Conservation (phyloP, 2,797 vertebrate species). For the Sardinella longiceps region DNA sequence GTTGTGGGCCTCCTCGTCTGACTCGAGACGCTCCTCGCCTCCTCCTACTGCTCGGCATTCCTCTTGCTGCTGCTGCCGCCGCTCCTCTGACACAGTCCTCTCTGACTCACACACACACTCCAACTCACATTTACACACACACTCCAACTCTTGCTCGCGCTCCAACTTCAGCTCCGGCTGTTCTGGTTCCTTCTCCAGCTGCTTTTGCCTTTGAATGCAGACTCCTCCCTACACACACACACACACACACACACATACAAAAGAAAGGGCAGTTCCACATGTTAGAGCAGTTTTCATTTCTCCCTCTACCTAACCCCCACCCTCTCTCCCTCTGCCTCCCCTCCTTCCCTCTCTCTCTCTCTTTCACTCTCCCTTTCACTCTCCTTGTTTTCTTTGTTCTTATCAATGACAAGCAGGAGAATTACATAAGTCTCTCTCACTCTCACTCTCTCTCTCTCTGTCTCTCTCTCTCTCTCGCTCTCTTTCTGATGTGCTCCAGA, state of each 20-base stretch:
- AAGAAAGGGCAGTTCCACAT: neutral
- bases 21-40: slow-evolving; percentile 61
- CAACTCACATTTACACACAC: no score
- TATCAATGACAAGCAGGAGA: slow-evolving; percentile 24
- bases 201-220: slow-evolving; percentile 59
- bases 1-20: slow-evolving; percentile 51
- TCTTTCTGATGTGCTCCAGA: neutral
- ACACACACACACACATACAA: slow-evolving; percentile 24
- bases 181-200: neutral
- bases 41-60: slow-evolving; percentile 49
- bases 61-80: neutral
- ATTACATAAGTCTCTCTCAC: slow-evolving; percentile 32
- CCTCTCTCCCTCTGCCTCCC: neutral
- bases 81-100: no score
- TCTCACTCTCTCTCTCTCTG: neutral
- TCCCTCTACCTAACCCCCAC: neutral
- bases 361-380: neutral
- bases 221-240: slow-evolving; percentile 63
- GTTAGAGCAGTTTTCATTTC: neutral
- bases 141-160: slow-evolving; percentile 44
- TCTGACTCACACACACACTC: no score
- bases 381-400: slow-evolving; percentile 13
- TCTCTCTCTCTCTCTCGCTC: neutral
- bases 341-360: neutral
- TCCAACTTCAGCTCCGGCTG: no score